These are phyloP conservation scores for Cordilura impudica DNA, from an alignment of 2,888 invertebrate species.

Conservation along the genomic window DNA sequence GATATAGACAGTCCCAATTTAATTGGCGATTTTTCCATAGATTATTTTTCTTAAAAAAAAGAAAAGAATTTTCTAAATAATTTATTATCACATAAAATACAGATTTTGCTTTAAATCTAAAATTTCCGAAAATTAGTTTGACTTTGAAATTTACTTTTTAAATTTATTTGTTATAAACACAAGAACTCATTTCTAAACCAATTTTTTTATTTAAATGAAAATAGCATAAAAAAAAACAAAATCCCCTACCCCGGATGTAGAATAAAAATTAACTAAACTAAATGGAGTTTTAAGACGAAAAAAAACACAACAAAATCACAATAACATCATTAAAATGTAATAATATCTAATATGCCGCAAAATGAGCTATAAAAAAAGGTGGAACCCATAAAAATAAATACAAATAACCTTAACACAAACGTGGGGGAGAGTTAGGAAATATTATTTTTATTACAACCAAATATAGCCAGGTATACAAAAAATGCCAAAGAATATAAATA, in stretches of 20 bases:
- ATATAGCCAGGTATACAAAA: neutral
- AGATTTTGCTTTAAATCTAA: too few relatives aligned
- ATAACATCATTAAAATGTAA: constrained; percentile 65
- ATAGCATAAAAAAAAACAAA: too few relatives aligned
- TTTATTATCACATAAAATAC: too few relatives aligned
- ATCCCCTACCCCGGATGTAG: constrained; percentile 24
- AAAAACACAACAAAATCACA: constrained; percentile 40
- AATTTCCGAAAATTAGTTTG: too few relatives aligned
- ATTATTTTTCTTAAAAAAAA: too few relatives aligned
- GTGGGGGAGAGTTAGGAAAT: constrained; percentile 25
- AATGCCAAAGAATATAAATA: neutral
- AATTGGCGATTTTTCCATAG: too few relatives aligned
- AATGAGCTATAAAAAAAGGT: constrained; percentile 44
- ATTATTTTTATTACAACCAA: neutral
- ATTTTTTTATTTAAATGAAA: too few relatives aligned
- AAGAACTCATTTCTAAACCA: too few relatives aligned
- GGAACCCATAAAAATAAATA: constrained; percentile 36
- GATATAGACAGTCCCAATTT: too few relatives aligned
- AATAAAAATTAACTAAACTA: constrained; percentile 62
- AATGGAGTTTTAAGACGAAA: constrained; percentile 50
- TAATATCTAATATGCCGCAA: constrained; percentile 59
- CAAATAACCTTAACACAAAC: constrained; percentile 41
- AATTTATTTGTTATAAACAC: too few relatives aligned
- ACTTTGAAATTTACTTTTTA: too few relatives aligned
- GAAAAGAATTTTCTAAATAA: too few relatives aligned